Base-by-base conservation (phyloP, 2,888 invertebrate genomes). In the Hirtodrosophila trivittata region DNA sequence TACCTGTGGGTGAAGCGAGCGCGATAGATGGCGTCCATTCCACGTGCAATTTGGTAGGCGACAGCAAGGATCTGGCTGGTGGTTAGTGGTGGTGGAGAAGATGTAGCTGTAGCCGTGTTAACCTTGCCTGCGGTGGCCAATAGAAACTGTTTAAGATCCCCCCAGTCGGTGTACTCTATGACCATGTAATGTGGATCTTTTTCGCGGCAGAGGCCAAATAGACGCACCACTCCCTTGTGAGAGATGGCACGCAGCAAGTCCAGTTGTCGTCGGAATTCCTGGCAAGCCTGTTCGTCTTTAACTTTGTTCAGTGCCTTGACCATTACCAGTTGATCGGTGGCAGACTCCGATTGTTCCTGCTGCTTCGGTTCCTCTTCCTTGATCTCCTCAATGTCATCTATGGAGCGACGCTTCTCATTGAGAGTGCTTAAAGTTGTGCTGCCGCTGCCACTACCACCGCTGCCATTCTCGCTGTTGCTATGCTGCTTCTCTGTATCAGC, bases 91-190 rank as follows among this genome's bases (percentile, higher is more conserved):
- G 92, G 95, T 8, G 89, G 89, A 14, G 87, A 77, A 13, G 87
- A 76, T 13, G 77, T 85, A 13, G 77, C 83, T 12, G 81, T 82
- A 49, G 86, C 86, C 0, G 88, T 89, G 58, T 89, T 90, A 0
- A 89, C 87, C 58, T 90, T 89, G 12, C 90, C 89, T 2, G 89
- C 89, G 3, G 90, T 90, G 8, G 96, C 95, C 47, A 95, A 91
- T 14, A 97, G 92, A 92, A 95, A 97, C 91, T 96, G 97, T 84
- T 98, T 98, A 47, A 98, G 92, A 89, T 98, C 98, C 4, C 98
- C 98, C 98, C 97, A 98, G 89, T 98, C 98, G 1, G 97, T 97
- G 88, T 97, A 96, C 87, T 98, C 97, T 9, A 97, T 91, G 14
- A 98, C 93, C 93, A 98, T 94, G 85, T 95, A 96, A 88, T 97